Evolutionary conservation across 2,797 vertebrate species (phyloP).

Genomic region (Telmatherina bonti): DNA sequence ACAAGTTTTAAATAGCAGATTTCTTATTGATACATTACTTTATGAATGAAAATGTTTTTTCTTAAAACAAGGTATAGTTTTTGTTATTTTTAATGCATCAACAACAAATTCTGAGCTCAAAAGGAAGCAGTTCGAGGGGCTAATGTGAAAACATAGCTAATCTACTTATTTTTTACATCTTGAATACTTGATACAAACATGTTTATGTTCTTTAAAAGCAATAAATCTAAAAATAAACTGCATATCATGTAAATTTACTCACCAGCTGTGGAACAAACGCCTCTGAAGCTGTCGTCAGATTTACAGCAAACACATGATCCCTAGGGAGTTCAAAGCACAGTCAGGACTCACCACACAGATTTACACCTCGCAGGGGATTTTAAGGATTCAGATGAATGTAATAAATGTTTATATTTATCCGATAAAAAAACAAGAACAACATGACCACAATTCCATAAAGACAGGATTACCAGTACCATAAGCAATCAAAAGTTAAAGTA

Average conservation of each 20-base stretch:
- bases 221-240: conserved; percentile 24
- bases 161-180: background rate
- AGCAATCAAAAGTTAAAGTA: too few relatives aligned
- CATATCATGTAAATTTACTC: conserved; percentile 56
- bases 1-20: too few relatives aligned
- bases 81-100: background rate
- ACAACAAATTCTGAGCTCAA: background rate
- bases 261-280: conserved; percentile 90
- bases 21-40: too few relatives aligned
- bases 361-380: background rate
- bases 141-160: background rate
- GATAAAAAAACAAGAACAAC: background rate
- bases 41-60: background rate
- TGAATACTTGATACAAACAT: background rate
- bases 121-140: background rate
- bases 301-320: conserved; percentile 96
- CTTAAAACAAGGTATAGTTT: background rate
- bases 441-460: background rate
- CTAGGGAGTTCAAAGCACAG: conserved; percentile 69
- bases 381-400: background rate
- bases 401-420: background rate
- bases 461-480: background rate
- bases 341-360: conserved; percentile 2
- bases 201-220: conserved; percentile 2
- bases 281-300: conserved; percentile 88